Percentiles rank a stretch among this genome's conserved stretches.
Evolutionary conservation across 2,797 vertebrate genomes (phyloP).

Genomic region (Mallotus villosus): DNA sequence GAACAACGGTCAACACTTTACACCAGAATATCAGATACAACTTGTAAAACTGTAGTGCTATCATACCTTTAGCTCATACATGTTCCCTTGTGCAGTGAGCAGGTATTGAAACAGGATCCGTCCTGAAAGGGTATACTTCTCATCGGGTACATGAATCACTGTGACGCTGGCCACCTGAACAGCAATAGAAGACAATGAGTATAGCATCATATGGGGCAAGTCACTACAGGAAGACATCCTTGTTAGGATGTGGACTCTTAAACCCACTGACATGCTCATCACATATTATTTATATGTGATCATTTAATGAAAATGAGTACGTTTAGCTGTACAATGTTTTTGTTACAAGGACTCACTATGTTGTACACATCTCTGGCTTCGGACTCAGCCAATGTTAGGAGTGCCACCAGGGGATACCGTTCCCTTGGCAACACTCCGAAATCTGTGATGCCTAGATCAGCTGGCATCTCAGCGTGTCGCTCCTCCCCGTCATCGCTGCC

Average conservation of each 20-base stretch:
- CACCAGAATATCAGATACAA: not conserved
- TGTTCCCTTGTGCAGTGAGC: slow-evolving; percentile 86
- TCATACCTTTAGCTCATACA: slow-evolving; percentile 90
- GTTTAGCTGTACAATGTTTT: not conserved
- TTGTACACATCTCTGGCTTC: slow-evolving; percentile 80
- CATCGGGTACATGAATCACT: slow-evolving; percentile 90
- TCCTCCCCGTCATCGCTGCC: slow-evolving; percentile 74
- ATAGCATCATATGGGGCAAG: too few species aligned
- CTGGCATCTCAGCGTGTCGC: slow-evolving; percentile 77
- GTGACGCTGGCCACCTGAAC: slow-evolving; percentile 85
- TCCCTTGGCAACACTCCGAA: slow-evolving; percentile 87
- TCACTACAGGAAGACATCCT: not conserved
- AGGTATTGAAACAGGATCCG: slow-evolving; percentile 90
- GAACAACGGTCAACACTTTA: not conserved
- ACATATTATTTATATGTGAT: too few species aligned
- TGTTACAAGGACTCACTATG: slow-evolving; percentile 80
- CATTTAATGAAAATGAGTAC: not conserved
- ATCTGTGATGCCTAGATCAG: slow-evolving; percentile 73
- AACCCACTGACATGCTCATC: not conserved
- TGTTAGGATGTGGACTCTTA: slow-evolving; percentile 19
- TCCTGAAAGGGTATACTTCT: slow-evolving; percentile 82
- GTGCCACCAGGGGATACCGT: slow-evolving; percentile 83
- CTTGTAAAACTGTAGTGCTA: not conserved
- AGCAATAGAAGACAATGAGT: slow-evolving; percentile 23
- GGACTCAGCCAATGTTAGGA: slow-evolving; percentile 83